Conservation (phyloP, 2,797 vertebrate genomes). For the Neosilurus mollespiculum region DNA sequence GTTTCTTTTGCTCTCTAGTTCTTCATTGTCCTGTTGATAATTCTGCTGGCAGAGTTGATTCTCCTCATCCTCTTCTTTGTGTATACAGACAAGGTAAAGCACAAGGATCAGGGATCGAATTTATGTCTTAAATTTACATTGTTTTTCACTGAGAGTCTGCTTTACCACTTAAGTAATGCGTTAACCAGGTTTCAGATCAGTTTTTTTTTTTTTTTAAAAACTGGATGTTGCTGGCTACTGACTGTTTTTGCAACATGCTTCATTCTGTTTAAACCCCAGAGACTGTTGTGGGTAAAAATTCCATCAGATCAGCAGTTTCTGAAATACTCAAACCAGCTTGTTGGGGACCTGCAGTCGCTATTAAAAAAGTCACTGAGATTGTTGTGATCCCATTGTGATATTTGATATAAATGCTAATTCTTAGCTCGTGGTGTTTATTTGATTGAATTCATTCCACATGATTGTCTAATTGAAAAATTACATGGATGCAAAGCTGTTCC, state of each 20-base stretch:
- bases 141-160: background rate
- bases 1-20: constrained; percentile 76
- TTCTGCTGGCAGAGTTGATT: constrained; percentile 93
- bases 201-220: background rate
- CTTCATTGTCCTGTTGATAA: constrained; percentile 91
- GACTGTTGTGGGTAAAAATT: background rate
- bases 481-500: background rate
- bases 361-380: background rate
- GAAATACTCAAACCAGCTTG: background rate
- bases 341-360: background rate
- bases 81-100: constrained; percentile 90
- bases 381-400: too few relatives aligned
- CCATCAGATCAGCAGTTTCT: background rate
- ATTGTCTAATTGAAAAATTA: background rate
- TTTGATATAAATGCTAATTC: background rate
- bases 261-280: background rate
- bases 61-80: constrained; percentile 95
- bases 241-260: background rate
- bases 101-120: background rate
- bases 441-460: background rate
- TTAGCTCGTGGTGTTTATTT: background rate
- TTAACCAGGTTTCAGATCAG: background rate
- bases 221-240: background rate
- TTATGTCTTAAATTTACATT: background rate
- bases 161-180: background rate